phyloP scores from a whole-genome alignment of 2,888 invertebrate genomes.

The Cistogaster globosa region DNA sequence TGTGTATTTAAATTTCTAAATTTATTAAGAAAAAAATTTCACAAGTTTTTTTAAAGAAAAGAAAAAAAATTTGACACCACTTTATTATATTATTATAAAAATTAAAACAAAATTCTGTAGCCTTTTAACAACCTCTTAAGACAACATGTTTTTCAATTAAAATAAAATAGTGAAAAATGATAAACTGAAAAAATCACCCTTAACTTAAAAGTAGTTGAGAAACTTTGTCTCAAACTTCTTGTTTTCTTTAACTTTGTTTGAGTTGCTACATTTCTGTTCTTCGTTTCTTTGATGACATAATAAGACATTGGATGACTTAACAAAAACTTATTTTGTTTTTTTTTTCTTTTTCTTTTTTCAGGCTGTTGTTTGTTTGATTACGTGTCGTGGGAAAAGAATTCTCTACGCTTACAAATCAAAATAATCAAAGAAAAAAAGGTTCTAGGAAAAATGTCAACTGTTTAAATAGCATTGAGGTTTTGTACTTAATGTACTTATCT shows the following conservation, averaged over 20 bases:
- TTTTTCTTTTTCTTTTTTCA: neutral
- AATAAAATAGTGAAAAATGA: neutral
- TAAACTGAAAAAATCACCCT: neutral
- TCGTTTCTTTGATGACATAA: slow-evolving; percentile 24
- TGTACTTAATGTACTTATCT: slow-evolving; percentile 6
- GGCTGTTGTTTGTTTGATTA: slow-evolving; percentile 59
- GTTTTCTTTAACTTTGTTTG: slow-evolving; percentile 24
- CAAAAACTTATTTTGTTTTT: slow-evolving; percentile 57
- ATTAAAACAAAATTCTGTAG: no score
- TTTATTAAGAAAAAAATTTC: no score
- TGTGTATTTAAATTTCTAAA: no score
- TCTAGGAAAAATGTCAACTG: neutral
- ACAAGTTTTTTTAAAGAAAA: no score
- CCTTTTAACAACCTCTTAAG: no score
- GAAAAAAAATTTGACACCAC: no score
- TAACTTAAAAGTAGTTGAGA: neutral
- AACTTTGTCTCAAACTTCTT: slow-evolving; percentile 8
- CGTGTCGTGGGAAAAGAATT: slow-evolving; percentile 55
- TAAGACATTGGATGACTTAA: slow-evolving; percentile 66
- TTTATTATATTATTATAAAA: no score
- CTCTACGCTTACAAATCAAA: slow-evolving; percentile 20
- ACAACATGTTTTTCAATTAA: neutral
- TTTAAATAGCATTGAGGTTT: neutral
- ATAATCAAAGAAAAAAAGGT: neutral
- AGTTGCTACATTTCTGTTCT: neutral